These are phyloP conservation scores for Synergus itoensis DNA, from an alignment of 2,888 invertebrate genomes.

Conservation along the genomic window DNA sequence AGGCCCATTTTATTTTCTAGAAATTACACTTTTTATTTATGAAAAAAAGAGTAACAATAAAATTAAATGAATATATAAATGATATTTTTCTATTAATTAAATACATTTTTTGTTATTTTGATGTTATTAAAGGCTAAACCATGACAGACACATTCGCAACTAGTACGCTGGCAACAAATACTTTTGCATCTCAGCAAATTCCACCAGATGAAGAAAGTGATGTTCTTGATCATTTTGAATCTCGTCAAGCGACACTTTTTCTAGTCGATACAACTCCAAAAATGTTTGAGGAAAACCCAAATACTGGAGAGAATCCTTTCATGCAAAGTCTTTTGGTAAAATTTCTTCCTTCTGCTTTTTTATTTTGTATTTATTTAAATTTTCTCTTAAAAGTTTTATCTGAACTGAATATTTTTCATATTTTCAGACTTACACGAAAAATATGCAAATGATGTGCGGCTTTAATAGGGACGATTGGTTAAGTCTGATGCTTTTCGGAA, in stretches of 20 bases:
- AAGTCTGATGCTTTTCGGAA: slow-evolving; percentile 55
- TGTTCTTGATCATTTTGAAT: slow-evolving; percentile 6
- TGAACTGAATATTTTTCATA: neutral
- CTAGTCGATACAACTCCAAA: slow-evolving; percentile 46
- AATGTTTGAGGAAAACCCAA: slow-evolving; percentile 43
- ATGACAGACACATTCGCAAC: neutral
- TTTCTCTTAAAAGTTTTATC: slow-evolving; percentile 15
- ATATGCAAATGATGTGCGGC: slow-evolving; percentile 52
- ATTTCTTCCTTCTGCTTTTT: neutral
- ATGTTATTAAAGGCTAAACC: neutral
- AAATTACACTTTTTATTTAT: too few species aligned
- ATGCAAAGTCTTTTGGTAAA: slow-evolving; percentile 50
- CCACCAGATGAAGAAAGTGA: slow-evolving; percentile 13
- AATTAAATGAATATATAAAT: too few species aligned
- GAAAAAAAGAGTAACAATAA: too few species aligned
- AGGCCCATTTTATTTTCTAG: too few species aligned
- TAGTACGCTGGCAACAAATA: neutral
- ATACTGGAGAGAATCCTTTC: slow-evolving; percentile 32
- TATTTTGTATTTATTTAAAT: slow-evolving; percentile 9
- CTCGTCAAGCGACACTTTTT: slow-evolving; percentile 44
- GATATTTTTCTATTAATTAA: neutral
- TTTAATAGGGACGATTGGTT: slow-evolving; percentile 56
- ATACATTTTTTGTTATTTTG: neutral
- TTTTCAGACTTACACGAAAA: slow-evolving; percentile 46
- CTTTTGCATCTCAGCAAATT: slow-evolving; percentile 11